Base-by-base conservation (phyloP, 2,888 invertebrate species). In the Craniophora ligustri region DNA sequence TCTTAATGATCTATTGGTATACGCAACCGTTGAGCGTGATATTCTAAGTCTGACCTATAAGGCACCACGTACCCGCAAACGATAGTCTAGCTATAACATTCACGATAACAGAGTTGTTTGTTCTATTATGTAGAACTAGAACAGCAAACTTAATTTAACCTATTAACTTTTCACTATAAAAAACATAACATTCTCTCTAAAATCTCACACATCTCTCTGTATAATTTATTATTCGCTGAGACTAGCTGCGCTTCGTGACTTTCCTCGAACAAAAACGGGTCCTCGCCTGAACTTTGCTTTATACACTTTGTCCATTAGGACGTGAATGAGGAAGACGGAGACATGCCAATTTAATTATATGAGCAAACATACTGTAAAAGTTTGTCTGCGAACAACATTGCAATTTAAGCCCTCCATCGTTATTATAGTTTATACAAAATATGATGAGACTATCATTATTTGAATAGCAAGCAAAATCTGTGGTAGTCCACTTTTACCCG, bases 281-380 rank as follows among this genome's bases (percentile, higher is more conserved):
- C 44, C 51, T 32, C 39, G 38, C 30, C 42, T 44, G 51, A 68
- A 69, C 42, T 72, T 69, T 72, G 65, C 68, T 72, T 64, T 64
- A 65, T 68, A 60, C 42, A 55, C 47, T 67, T 63, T 48, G 50
- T 69, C 69, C 70, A 72, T 58, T 55, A 69, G 54, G 68, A 44
- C 51, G 56, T 59, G 64, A 68, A 55, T 68, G 51, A 53, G 56
- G 62, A 61, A 46, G 48, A 30, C 50, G 53, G 40, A 63, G 68
- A 59, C 59, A 63, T 51, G 55, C 59, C 59, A 69, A 68, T 69
- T 49, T 50, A 32, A 59, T 49, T 67, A 67, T 23, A 41, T 26
- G 14, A 41, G 45, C 38, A 67, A 67, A 67, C 62, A 40, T 47
- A 26, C 54, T 47, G n/a, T 31, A 67, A 36, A 53, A 55, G 36